These are phyloP conservation scores for Electrona antarctica DNA, from an alignment of 2,113 vertebrate genomes.

Conservation along the genomic window DNA sequence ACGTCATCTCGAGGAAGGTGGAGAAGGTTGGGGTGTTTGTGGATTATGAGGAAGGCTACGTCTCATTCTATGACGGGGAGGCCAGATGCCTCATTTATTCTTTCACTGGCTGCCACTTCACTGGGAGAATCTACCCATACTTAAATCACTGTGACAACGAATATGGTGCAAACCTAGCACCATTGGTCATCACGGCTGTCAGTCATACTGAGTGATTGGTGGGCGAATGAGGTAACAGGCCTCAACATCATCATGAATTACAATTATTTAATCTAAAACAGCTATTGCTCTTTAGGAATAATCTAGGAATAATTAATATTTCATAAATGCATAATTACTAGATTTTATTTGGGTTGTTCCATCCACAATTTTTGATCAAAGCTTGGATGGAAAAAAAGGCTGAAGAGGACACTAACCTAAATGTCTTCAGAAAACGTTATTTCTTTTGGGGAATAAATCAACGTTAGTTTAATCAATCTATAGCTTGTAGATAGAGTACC, in stretches of 20 bases:
- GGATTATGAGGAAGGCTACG: constrained; percentile 28
- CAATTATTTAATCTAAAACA: background rate
- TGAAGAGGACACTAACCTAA: no score
- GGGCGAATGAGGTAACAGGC: background rate
- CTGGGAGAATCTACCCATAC: constrained; percentile 47
- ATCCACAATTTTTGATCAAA: no score
- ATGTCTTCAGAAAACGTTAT: no score
- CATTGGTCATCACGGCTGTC: constrained; percentile 50
- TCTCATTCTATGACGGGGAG: constrained; percentile 54
- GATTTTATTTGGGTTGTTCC: no score
- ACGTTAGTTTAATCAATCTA: no score
- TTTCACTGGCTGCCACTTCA: constrained; percentile 39
- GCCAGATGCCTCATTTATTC: constrained; percentile 28
- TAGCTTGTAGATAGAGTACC: no score
- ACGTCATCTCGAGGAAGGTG: constrained; percentile 26
- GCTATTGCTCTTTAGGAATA: background rate
- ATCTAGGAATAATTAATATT: no score
- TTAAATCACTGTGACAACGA: constrained; percentile 65
- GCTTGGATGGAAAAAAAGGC: no score
- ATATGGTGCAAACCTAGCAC: constrained; percentile 52
- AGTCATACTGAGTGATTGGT: background rate
- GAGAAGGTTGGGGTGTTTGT: constrained; percentile 59
- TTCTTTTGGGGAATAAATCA: no score
- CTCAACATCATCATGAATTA: background rate
- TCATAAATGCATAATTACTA: no score